Evolutionary conservation across 2,113 vertebrate species (phyloP).

Genomic region (Xenus cinereus): DNA sequence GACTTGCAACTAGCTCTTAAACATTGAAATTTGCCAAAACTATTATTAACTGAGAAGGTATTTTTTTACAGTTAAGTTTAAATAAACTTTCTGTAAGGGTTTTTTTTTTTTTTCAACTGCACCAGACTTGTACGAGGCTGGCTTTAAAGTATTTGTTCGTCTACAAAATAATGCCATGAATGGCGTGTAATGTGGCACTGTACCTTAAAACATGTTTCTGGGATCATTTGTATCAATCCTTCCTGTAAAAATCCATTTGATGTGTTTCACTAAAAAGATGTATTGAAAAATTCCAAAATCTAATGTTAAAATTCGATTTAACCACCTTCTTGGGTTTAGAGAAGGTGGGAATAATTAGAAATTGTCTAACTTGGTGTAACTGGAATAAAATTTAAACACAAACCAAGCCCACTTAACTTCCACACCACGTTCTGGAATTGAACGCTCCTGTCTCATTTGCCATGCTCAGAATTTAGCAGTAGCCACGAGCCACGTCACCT

Average conservation of each 20-base stretch:
- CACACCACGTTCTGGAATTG: not conserved
- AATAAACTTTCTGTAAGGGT: not conserved
- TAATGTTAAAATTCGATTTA: not conserved
- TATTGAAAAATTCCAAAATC: not conserved
- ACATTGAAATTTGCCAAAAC: not conserved
- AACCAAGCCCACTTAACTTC: not conserved
- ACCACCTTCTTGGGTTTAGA: not conserved
- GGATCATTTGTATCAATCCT: not conserved
- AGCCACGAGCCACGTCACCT: not conserved
- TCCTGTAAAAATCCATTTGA: not conserved
- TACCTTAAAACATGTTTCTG: not conserved
- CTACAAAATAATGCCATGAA: not conserved
- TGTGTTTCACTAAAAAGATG: not conserved
- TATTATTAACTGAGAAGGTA: not conserved
- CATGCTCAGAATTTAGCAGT: not conserved
- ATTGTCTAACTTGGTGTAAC: not conserved
- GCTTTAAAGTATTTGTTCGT: not conserved
- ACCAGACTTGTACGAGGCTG: not conserved
- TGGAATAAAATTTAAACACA: not conserved
- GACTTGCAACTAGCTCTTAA: not conserved
- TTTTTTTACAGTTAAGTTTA: not conserved
- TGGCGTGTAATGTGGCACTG: not conserved
- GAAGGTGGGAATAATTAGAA: not conserved
- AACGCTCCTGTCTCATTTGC: not conserved
- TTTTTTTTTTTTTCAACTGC: not conserved